Base-by-base conservation (phyloP, 2,888 invertebrate species). In the Meghimatium bilineatum region DNA sequence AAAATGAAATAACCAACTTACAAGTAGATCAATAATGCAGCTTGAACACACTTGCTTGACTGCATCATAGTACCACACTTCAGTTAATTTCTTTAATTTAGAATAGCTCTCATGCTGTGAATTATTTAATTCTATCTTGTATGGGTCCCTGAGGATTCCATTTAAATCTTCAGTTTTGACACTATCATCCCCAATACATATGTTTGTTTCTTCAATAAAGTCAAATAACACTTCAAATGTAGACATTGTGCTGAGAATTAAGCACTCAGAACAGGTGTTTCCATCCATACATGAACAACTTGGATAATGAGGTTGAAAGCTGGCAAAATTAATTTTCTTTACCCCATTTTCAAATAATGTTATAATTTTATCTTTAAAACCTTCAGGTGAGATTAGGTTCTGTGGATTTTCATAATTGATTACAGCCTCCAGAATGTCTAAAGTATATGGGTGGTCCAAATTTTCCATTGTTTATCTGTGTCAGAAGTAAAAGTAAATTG, bases 1-100 rank as follows among this genome's bases (percentile, higher is more conserved):
- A 63, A 63, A 63, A 26, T 63, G n/a, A 63, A 56, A 63, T 63
- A 63, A 63, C 17, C 52, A 12, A 74, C 74, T 52, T 74, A 74
- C 74, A 52, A 74, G 74, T 74, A 32, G 52, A 52, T 52, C 52
- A 20, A 32, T 34, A 32, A 49, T 52, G 23, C 14, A 52, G 23
- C 52, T 74, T 74, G 49, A 29, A 52, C 3, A 34, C 20, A 74
- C 49, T 23, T n/a, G 52, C 32, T 52, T 74, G 74, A 49, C 49
- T 32, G 52, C 74, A 32, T 74, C 34, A 32, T 6, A 0, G 52
- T 74, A 74, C 74, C 74, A 74, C 23, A 17, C 52, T 52, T 56
- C 32, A 5, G 20, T 74, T 3, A 23, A 20, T 74, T 26, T 52
- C 52, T 20, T 32, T 32, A 23, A 74, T 29, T 74, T 32, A 32